Base-by-base conservation (phyloP, 92 coral and sea anemone genomes). In the Umimayanthus chanpuru region DNA sequence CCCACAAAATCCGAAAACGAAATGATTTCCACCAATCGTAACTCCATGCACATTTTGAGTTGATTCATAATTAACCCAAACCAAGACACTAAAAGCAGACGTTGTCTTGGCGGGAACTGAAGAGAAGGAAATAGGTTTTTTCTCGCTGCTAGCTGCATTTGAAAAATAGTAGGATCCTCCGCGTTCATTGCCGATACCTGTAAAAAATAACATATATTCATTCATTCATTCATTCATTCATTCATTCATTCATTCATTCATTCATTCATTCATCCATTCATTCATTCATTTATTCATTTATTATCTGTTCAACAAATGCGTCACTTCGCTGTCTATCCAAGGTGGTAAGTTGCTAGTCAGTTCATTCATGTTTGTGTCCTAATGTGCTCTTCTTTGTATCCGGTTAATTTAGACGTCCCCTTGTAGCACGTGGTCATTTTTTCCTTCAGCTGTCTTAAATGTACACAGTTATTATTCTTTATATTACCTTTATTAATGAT, bases 121-220 rank as follows among this genome's bases (percentile, higher is more conserved):
- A 5, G 76, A 71, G 40, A 71, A 71, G 15, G 40, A 71, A 71
- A 71, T 71, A 26, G 36, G 9, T 4, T 68, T 68, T 6, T 23
- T 32, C 39, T 71, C 0, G 16, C 6, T 9, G 15, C 15, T 71
- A 15, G 36, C 9, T 26, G 32, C 15, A 28, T 4, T 3, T 25
- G 36, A 28, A 28, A 71, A 71, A 7, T 71, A 5, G 40, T 71
- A 71, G 40, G 76, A 71, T 71, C 76, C 76, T 71, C 76, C 76
- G 9, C 76, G 76, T 71, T 71, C 76, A 71, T 71, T 71, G 36
- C 16, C 39, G 40, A 71, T 71, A 71, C 76, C 76, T 71, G 76
- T 71, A 9, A 71, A 71, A 9, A 9, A 23, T 21, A 67, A 67
- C 18, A 2, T 3, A 5, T n/a, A 32, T 32, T 32, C 36, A 32